Conservation (phyloP, 2,888 invertebrate genomes). For the Philhelius pedissequus region DNA sequence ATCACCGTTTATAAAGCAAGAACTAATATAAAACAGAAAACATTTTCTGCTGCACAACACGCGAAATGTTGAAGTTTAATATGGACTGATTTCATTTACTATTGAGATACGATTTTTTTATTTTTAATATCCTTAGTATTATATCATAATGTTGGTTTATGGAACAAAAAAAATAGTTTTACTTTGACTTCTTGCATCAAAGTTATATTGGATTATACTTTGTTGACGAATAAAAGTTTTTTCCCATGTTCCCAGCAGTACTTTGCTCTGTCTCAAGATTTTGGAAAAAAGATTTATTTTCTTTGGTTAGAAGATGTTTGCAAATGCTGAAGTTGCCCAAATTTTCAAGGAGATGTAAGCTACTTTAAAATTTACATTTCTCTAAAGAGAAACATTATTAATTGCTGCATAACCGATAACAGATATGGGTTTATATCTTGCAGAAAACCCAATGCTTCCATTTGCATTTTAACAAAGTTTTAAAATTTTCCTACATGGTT, state of each 20-base stretch:
- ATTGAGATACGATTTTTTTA: neutral
- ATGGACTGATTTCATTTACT: neutral
- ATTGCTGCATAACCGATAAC: neutral
- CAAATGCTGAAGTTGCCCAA: neutral
- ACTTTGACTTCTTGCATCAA: conserved; percentile 12
- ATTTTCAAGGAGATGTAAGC: neutral
- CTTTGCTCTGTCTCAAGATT: neutral
- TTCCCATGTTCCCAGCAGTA: neutral
- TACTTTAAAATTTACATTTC: neutral
- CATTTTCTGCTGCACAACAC: neutral
- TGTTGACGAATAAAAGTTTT: neutral
- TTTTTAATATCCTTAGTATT: neutral
- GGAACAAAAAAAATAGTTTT: neutral
- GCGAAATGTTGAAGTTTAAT: neutral
- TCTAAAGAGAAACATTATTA: neutral
- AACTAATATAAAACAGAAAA: neutral
- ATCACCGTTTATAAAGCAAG: too few species aligned
- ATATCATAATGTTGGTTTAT: neutral
- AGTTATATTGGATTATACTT: neutral
- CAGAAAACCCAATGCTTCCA: neutral
- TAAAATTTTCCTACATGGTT: neutral
- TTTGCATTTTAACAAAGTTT: neutral
- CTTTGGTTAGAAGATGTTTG: neutral
- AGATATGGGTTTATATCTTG: neutral
- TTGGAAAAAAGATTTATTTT: neutral